Base-by-base conservation (phyloP, 2,797 vertebrate genomes). In the Cetoscarus ocellatus region DNA sequence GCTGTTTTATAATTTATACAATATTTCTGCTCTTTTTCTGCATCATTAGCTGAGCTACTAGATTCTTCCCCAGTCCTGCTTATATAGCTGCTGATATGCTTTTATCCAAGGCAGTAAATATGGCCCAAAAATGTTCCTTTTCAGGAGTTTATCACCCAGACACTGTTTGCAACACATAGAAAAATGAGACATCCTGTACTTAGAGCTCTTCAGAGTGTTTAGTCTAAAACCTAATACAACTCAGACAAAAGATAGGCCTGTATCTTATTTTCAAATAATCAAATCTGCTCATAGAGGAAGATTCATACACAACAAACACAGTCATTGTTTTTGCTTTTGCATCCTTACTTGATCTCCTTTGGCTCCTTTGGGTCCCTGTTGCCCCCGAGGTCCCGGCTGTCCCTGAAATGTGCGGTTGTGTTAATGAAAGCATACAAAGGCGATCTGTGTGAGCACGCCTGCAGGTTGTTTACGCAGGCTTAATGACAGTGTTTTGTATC, bases 311-410 rank as follows among this genome's bases (percentile, higher is more conserved):
- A 72, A 5, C 3, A 44, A 51, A 49, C 18, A 57, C 11, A 53
- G 8, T 52, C 9, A 40, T 19, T 9, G 1, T 10, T 56, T 73
- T 53, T 51, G 4, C 57, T 69, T 77, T 56, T 15, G 63, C 13
- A 35, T 80, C 76, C 94, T 91, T 95, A 99, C 98, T 96, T 94
- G 95, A 87, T 96, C 94, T 82, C 98, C 98, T 96, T 98, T 99
- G 52, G 96, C 95, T 88, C 98, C 98, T 93, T 97, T 97, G 76
- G 93, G 96, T 88, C 98, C 98, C 81, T 95, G 95, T 75, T 88
- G 92, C 19, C 98, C 98, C 70, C 86, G 95, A 85, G 95, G 95
- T 93, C 98, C 98, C 79, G 96, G 87, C 65, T 98, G 84, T 43
- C 98, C 98, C 98, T 99, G 88, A 91, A 94, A 86, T 48, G n/a